Base-by-base conservation (phyloP, 2,888 invertebrate species). In the Scaptomyza flava region DNA sequence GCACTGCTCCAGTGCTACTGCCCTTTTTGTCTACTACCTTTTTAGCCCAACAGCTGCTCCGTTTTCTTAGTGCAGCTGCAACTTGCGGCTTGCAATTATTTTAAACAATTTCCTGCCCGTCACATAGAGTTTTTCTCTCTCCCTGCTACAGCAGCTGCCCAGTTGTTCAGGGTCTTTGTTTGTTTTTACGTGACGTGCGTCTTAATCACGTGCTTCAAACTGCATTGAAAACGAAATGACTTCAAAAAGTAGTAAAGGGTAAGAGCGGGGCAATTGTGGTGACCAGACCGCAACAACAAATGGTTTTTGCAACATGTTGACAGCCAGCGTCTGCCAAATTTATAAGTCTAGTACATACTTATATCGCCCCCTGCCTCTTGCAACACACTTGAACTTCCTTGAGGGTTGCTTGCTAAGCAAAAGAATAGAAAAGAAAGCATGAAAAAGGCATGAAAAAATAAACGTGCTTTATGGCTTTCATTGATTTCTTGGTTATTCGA, bases 71-170 rank as follows among this genome's bases (percentile, higher is more conserved):
- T 34, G 58, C 73, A 69, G 79, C 77, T 77, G 77, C 77, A 68
- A 48, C 60, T 63, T 52, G 42, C 43, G 51, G 36, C 45, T 66
- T 73, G 81, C 79, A 76, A 79, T 87, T 83, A 84, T 81, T 79
- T 84, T 79, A 77, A 87, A 81, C 73, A 79, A 71, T 87, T 84
- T 84, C 85, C 87, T 84, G 82, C 79, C 65, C 65, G 66, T 66
- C 64, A 66, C 54, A 54, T 20, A 11, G 47, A 66, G 69, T 65
- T 77, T 52, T 67, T 17, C 17, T 17, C 17, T 17, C 17, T 17
- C 17, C 36, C n/a, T 41, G 60, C 66, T 50, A 23, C 38, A 60
- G 66, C 47, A 52, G 61, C 31, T 61, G 67, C 45, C 23, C 62
- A 85, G 58, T 62, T 27, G 27, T 72, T 64, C 63, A 60, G 64